Evolutionary conservation across 2,888 invertebrate species (phyloP).

Genomic region (Mylabris sibirica): DNA sequence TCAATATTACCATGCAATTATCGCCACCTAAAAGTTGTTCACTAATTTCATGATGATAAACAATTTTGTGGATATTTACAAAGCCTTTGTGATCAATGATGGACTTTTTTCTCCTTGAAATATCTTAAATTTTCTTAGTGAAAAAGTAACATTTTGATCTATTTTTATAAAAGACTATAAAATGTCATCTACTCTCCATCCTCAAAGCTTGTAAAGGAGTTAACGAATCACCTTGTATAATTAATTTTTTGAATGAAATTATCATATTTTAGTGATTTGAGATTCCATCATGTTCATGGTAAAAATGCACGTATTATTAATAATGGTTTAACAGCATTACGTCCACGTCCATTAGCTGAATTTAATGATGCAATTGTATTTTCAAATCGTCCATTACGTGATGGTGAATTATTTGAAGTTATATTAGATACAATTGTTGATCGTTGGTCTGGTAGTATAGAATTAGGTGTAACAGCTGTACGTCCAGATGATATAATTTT

Average conservation of each 20-base stretch:
- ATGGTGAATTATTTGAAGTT: conserved; percentile 92
- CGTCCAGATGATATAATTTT: conserved; percentile 88
- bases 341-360: conserved; percentile 88
- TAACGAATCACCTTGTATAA: too few relatives aligned
- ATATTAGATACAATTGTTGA: conserved; percentile 90
- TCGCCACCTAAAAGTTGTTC: too few relatives aligned
- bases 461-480: conserved; percentile 88
- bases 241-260: neutral
- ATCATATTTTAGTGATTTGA: conserved; percentile 69
- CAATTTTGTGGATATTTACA: too few relatives aligned
- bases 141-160: too few relatives aligned
- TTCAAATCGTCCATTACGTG: conserved; percentile 84
- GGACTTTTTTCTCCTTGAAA: too few relatives aligned
- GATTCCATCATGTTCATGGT: conserved; percentile 90
- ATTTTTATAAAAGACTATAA: too few relatives aligned
- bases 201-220: too few relatives aligned
- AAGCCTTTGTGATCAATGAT: too few relatives aligned
- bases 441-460: conserved; percentile 92
- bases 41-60: too few relatives aligned
- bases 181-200: too few relatives aligned
- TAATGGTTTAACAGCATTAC: conserved; percentile 83
- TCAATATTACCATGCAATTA: too few relatives aligned
- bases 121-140: too few relatives aligned
- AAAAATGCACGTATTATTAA: conserved; percentile 86
- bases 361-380: conserved; percentile 95